Evolutionary conservation across 2,797 vertebrate genomes (phyloP).

Genomic region (Myotis planiceps): DNA sequence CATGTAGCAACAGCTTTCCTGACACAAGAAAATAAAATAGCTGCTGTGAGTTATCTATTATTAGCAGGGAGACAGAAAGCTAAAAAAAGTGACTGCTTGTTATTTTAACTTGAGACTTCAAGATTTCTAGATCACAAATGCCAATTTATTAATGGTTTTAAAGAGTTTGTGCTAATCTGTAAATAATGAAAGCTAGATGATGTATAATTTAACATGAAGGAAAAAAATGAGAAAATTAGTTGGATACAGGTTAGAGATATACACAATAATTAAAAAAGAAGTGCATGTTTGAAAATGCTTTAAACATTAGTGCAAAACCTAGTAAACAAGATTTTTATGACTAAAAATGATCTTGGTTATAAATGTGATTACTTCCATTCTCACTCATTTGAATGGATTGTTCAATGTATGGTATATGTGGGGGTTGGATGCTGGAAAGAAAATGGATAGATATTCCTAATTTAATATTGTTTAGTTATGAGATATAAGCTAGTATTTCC

Average conservation of each 20-base stretch:
- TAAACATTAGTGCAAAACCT: background rate
- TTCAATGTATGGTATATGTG: fast-evolving
- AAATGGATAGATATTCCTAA: background rate
- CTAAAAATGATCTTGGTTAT: slow-evolving; percentile 16
- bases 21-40: slow-evolving; percentile 83
- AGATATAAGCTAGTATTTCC: background rate
- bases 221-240: slow-evolving; percentile 65
- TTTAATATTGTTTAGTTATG: background rate
- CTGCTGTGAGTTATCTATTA: slow-evolving; percentile 81
- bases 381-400: background rate
- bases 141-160: slow-evolving; percentile 66
- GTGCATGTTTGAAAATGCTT: background rate
- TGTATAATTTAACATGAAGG: slow-evolving; percentile 70
- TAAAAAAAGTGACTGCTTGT: slow-evolving; percentile 67
- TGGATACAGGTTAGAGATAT: background rate
- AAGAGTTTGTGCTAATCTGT: slow-evolving; percentile 60
- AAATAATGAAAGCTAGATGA: slow-evolving; percentile 69
- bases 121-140: slow-evolving; percentile 49
- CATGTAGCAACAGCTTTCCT: slow-evolving; percentile 78
- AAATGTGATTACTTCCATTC: background rate
- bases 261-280: background rate
- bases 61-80: slow-evolving; percentile 72
- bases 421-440: background rate
- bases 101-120: slow-evolving; percentile 47
- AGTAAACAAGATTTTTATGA: background rate